Conservation (phyloP, 2,888 invertebrate species). For the Ischnura elegans region DNA sequence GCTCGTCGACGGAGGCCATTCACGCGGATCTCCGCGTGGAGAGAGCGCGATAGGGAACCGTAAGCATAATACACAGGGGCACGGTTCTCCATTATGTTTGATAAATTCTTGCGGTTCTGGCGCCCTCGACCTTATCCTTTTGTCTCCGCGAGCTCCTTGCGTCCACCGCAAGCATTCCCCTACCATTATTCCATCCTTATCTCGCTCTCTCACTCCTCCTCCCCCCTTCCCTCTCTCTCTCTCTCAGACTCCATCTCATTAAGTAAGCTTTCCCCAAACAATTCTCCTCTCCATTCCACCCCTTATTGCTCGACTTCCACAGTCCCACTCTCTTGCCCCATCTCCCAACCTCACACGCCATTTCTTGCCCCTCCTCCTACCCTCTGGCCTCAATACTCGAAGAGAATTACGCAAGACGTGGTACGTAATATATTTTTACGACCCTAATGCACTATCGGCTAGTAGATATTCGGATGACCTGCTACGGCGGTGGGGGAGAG, state of each 20-base stretch:
- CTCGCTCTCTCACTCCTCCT: neutral
- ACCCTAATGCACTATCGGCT: neutral
- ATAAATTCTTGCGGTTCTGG: conserved; percentile 54
- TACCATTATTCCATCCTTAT: conserved; percentile 33
- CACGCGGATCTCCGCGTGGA: neutral
- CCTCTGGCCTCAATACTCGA: neutral
- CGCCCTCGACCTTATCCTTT: conserved; percentile 22
- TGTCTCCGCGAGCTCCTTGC: conserved; percentile 20
- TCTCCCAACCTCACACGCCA: neutral
- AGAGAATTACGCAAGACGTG: neutral
- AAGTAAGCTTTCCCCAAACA: neutral
- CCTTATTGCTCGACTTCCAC: no score
- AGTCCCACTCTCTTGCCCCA: neutral
- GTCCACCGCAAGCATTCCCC: conserved; percentile 46
- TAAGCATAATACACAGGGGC: conserved; percentile 41
- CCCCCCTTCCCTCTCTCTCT: neutral
- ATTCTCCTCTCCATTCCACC: neutral
- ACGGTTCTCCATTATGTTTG: conserved; percentile 60
- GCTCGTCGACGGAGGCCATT: neutral
- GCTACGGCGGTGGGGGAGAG: neutral
- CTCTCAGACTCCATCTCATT: conserved; percentile 27
- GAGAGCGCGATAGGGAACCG: conserved; percentile 28
- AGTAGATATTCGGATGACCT: neutral
- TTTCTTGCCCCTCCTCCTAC: neutral
- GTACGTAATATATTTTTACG: neutral